These are phyloP conservation scores for Forbesichthys papilliferus DNA, from an alignment of 2,113 vertebrate species.

Conservation along the genomic window DNA sequence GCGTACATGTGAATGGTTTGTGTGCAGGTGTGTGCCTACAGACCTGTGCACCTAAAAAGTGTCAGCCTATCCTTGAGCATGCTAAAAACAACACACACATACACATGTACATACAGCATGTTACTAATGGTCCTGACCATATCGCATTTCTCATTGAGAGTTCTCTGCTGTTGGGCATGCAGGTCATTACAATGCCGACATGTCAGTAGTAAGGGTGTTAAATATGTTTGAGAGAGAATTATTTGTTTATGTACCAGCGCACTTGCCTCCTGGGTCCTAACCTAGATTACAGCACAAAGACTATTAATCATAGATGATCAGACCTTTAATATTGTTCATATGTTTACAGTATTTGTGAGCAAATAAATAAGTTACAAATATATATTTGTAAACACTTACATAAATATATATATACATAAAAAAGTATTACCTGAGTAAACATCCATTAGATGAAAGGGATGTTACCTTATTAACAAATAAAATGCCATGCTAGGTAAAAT, in stretches of 20 bases:
- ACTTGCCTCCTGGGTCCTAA: conserved; percentile 64
- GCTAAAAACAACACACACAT: conserved; percentile 8
- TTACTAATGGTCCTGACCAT: conserved; percentile 24
- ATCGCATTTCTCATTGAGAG: conserved; percentile 14
- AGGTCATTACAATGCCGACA: conserved; percentile 38
- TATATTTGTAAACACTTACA: not conserved
- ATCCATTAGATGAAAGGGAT: too few species aligned
- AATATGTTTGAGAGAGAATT: conserved; percentile 57
- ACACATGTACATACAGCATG: conserved; percentile 19
- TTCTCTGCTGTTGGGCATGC: conserved; percentile 28
- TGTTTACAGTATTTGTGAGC: conserved; percentile 44
- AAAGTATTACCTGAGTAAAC: too few species aligned
- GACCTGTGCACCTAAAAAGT: conserved; percentile 3
- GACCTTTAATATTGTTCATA: conserved; percentile 69
- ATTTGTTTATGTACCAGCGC: conserved; percentile 65
- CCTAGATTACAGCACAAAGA: conserved; percentile 75
- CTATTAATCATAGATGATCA: conserved; percentile 77
- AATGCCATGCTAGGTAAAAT: too few species aligned
- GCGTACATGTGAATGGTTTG: conserved; percentile 30
- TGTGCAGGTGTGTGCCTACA: conserved; percentile 24
- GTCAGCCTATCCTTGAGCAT: conserved; percentile 39
- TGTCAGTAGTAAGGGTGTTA: conserved; percentile 32
- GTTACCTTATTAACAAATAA: too few species aligned
- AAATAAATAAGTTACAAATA: conserved; percentile 33
- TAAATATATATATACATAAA: too few species aligned